A percentile compares a stretch with the other conserved stretches of the same genome.
Conservation (phyloP, 2,888 invertebrate species). For the Willowsia nigromaculata region DNA sequence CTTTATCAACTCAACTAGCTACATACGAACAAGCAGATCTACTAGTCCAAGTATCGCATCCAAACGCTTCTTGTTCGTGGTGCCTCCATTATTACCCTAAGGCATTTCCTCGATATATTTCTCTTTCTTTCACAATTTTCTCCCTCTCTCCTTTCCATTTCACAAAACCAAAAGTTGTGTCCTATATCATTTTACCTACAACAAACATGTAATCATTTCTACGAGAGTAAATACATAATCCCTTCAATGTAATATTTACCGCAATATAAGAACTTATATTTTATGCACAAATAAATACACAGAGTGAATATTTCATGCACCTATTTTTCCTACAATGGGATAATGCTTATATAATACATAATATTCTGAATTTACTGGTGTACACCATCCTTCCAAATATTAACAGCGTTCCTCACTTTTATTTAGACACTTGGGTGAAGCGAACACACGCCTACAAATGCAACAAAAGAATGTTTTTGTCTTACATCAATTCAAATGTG, state of each 20-base stretch:
- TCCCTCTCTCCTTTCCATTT: background rate
- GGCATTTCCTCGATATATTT: constrained; percentile 11
- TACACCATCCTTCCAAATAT: no score
- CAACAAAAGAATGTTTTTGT: background rate
- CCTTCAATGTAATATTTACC: background rate
- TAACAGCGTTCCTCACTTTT: no score
- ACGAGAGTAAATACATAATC: background rate
- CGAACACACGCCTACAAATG: no score
- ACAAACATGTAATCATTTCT: background rate
- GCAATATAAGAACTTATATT: no score
- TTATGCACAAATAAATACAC: background rate
- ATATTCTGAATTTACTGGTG: no score
- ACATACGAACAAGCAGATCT: background rate
- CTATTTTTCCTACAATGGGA: no score
- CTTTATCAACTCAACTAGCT: constrained; percentile 13
- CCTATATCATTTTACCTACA: background rate
- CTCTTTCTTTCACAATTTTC: constrained; percentile 32
- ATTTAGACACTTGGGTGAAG: no score
- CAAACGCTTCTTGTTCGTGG: background rate
- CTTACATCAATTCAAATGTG: background rate
- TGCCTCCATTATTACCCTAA: constrained; percentile 13
- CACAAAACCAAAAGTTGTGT: background rate
- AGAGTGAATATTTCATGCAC: background rate
- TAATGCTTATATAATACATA: no score
- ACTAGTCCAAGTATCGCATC: background rate